Conservation (phyloP, 1,140 invertebrate genomes). For the Riptortus pedestris region DNA sequence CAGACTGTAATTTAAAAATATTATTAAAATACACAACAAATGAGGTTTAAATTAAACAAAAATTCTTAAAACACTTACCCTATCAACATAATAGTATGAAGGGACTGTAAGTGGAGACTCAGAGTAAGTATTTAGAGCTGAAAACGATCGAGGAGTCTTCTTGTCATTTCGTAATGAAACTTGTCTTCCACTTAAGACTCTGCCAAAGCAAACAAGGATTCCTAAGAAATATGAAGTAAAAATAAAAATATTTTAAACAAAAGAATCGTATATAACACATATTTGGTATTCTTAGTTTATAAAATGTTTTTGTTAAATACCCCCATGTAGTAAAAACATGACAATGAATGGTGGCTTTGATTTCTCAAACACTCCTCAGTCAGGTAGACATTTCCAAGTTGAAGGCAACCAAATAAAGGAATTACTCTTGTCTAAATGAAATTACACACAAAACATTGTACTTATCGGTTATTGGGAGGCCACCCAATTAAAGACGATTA, state of each 20-base stretch:
- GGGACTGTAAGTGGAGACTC: conserved; percentile 46
- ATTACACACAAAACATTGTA: too few species aligned
- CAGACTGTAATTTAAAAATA: not conserved
- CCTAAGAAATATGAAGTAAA: conserved; percentile 36
- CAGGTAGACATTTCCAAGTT: too few species aligned
- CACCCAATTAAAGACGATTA: too few species aligned
- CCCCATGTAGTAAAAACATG: too few species aligned
- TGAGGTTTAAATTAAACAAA: not conserved
- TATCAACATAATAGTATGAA: conserved; percentile 74
- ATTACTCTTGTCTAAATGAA: too few species aligned
- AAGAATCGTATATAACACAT: not conserved
- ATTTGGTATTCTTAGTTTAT: too few species aligned
- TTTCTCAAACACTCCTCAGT: too few species aligned
- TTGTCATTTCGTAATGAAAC: conserved; percentile 51
- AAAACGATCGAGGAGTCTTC: conserved; percentile 65
- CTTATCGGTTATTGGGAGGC: too few species aligned
- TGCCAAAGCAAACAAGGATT: conserved; percentile 72
- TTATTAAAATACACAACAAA: not conserved
- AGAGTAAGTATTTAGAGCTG: conserved; percentile 47
- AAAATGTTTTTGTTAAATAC: too few species aligned
- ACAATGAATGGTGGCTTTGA: too few species aligned
- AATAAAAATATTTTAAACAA: conserved; percentile 5
- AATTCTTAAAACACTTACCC: conserved; percentile 44
- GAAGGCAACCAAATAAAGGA: too few species aligned
- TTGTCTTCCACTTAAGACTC: conserved; percentile 60